Evolutionary conservation across 2,113 vertebrate species (phyloP).

Genomic region (Chaenogobius annularis): DNA sequence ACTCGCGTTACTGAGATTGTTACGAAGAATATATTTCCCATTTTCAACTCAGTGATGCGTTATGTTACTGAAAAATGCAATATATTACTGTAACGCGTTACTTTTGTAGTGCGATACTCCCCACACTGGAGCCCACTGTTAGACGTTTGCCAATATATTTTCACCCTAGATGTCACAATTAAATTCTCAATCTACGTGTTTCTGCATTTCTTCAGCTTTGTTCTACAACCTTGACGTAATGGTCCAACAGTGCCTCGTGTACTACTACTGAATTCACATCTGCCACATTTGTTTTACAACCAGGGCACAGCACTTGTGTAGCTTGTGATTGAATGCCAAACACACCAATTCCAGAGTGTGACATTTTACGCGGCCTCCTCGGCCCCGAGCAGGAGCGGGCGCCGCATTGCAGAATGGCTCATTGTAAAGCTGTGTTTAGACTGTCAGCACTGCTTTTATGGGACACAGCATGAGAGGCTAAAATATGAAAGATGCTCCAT

Average conservation of each 20-base stretch:
- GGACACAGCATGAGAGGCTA: background rate
- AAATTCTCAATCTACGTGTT: too few species aligned
- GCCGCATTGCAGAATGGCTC: background rate
- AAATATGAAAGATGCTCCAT: background rate
- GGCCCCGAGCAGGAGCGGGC: background rate
- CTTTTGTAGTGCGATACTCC: too few species aligned
- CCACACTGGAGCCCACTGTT: too few species aligned
- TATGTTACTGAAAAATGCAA: too few species aligned
- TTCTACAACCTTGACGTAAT: background rate
- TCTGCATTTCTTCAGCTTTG: too few species aligned
- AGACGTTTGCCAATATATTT: too few species aligned
- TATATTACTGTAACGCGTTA: too few species aligned
- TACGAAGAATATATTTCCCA: too few species aligned
- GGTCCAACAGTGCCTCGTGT: background rate
- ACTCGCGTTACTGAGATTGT: too few species aligned
- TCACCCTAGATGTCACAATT: too few species aligned
- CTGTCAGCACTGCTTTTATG: background rate
- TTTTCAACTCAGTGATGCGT: too few species aligned
- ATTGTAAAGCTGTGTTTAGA: slow-evolving; percentile 1
- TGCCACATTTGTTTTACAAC: background rate
- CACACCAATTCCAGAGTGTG: slow-evolving; percentile 9
- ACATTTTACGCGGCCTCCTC: background rate
- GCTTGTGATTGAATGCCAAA: slow-evolving; percentile 5
- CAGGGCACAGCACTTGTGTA: background rate
- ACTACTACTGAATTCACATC: background rate